These are phyloP conservation scores for Diglossa cyanea DNA, from an alignment of 2,797 vertebrate genomes.

Conservation along the genomic window DNA sequence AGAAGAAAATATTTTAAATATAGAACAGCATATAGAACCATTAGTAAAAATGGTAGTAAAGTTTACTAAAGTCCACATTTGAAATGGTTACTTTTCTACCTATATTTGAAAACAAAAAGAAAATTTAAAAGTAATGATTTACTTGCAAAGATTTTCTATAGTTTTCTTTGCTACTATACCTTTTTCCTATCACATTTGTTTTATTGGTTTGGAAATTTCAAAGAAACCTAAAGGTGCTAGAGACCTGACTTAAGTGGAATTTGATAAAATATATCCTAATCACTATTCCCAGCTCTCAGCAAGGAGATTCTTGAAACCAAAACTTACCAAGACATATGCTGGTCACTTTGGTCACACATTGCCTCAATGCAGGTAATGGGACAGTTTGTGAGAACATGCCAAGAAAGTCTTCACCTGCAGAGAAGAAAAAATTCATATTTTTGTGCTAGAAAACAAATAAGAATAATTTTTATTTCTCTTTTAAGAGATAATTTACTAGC, in stretches of 20 bases:
- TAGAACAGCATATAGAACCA: not conserved
- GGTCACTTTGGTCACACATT: fast-evolving
- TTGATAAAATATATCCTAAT: not conserved
- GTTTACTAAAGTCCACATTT: not conserved
- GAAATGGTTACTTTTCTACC: not conserved
- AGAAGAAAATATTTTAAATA: not conserved
- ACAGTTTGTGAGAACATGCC: not conserved
- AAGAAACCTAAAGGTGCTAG: not conserved
- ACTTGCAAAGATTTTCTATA: not conserved
- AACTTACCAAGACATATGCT: not conserved
- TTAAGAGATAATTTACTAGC: not conserved
- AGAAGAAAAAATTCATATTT: not conserved
- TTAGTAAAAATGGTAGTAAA: not conserved
- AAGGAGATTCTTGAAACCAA: not conserved
- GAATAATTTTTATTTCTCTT: not conserved
- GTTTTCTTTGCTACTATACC: not conserved
- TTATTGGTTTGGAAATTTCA: not conserved
- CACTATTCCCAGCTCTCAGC: not conserved
- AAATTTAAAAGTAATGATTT: not conserved
- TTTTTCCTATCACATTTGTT: not conserved
- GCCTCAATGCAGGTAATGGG: not conserved
- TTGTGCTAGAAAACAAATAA: not conserved
- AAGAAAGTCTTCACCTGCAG: not conserved
- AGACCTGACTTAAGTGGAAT: not conserved
- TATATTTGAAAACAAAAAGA: not conserved